phyloP scores from a whole-genome alignment of 2,888 invertebrate genomes.

The Epsilonema sp. region DNA sequence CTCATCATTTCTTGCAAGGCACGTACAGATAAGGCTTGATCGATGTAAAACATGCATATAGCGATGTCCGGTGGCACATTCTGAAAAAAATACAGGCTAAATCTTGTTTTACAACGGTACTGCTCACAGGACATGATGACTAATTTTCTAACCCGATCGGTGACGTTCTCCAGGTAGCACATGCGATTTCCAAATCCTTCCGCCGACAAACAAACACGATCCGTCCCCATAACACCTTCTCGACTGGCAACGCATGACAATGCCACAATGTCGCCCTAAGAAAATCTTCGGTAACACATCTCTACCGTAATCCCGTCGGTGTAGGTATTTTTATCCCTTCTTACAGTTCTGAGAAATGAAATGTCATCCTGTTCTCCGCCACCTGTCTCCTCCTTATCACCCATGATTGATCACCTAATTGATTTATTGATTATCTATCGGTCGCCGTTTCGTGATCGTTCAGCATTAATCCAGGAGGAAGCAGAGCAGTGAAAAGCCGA shows the following conservation, averaged over 20 bases:
- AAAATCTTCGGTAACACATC: no score
- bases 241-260: conserved; percentile 52
- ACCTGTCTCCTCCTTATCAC: conserved; percentile 39
- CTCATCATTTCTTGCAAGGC: conserved; percentile 96
- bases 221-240: conserved; percentile 52
- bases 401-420: no score
- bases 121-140: no score
- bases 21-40: conserved; percentile 93
- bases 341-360: conserved; percentile 94
- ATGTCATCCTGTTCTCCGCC: conserved; percentile 99
- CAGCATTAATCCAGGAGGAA: no score
- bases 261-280: conserved; percentile 98
- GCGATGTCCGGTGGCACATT: conserved; percentile 91
- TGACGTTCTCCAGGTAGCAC: conserved; percentile 95
- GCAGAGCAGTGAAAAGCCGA: no score
- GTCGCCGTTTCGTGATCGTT: no score
- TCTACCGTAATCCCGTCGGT: no score
- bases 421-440: no score
- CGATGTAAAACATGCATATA: conserved; percentile 95
- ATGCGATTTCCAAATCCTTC: conserved; percentile 98
- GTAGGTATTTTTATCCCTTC: no score
- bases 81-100: conserved; percentile 39
- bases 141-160: conserved; percentile 84
- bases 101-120: no score
- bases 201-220: conserved; percentile 88